A percentile compares a stretch with the other conserved stretches of the same genome.
Evolutionary conservation across 2,797 vertebrate species (phyloP).

Genomic region (Gobio occitaniae): DNA sequence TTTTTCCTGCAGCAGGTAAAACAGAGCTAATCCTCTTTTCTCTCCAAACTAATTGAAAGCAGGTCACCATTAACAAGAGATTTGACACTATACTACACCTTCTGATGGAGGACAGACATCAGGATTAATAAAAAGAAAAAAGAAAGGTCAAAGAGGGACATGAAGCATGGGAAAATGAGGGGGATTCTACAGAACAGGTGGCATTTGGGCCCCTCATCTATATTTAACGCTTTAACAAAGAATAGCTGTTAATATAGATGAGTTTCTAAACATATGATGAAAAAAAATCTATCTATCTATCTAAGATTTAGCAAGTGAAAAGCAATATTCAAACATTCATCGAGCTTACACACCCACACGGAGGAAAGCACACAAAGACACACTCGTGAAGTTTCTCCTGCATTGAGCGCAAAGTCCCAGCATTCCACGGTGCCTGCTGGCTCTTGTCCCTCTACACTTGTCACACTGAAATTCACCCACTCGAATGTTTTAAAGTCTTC

Average conservation of each 20-base stretch:
- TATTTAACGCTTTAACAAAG: slow-evolving; percentile 1
- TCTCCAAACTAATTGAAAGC: slow-evolving; percentile 63
- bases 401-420: slow-evolving; percentile 47
- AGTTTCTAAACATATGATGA: neutral
- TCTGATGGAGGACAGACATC: neutral
- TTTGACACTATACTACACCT: slow-evolving; percentile 50
- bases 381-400: slow-evolving; percentile 31
- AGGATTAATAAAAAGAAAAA: slow-evolving; percentile 30
- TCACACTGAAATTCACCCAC: slow-evolving; percentile 76
- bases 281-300: neutral
- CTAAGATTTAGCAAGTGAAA: slow-evolving; percentile 1
- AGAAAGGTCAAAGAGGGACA: slow-evolving; percentile 27
- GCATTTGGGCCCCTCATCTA: neutral
- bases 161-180: slow-evolving; percentile 21
- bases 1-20: slow-evolving; percentile 69
- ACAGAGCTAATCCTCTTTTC: slow-evolving; percentile 68
- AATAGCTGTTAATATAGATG: neutral
- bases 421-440: slow-evolving; percentile 78
- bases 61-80: slow-evolving; percentile 62
- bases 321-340: neutral
- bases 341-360: slow-evolving; percentile 26
- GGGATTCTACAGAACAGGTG: neutral
- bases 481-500: slow-evolving; percentile 74
- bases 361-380: slow-evolving; percentile 22
- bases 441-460: slow-evolving; percentile 81